Conservation (phyloP, 2,113 vertebrate species). For the Neolamprologus caudopunctatus region DNA sequence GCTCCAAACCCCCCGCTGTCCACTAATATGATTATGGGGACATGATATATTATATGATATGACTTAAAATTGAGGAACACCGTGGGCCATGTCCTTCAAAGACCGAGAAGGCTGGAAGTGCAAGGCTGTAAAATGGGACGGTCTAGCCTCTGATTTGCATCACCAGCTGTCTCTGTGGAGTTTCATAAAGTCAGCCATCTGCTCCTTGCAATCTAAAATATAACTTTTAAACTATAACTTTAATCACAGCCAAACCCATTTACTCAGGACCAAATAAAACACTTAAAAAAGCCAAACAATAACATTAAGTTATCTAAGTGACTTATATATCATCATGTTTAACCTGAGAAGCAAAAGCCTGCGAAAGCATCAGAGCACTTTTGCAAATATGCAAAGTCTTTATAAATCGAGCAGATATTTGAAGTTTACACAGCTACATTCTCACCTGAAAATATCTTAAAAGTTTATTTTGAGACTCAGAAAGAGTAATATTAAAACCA, state of each 20-base stretch:
- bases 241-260: not conserved
- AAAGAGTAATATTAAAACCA: fast-evolving
- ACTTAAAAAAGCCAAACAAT: not conserved
- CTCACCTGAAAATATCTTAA: not conserved
- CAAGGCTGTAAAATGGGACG: not conserved
- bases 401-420: not conserved
- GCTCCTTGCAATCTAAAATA: not conserved
- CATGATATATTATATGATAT: not conserved
- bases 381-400: not conserved
- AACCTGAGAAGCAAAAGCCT: not conserved
- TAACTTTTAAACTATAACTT: not conserved
- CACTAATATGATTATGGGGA: not conserved
- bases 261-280: not conserved
- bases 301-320: not conserved
- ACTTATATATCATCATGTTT: not conserved
- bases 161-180: not conserved
- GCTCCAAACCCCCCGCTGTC: not conserved
- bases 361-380: not conserved
- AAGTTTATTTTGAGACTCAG: not conserved
- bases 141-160: not conserved
- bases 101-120: fast-evolving
- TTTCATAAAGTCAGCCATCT: fast-evolving
- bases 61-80: not conserved
- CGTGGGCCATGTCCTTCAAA: fast-evolving
- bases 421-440: fast-evolving